Evolutionary conservation across 1,140 invertebrate genomes (phyloP), one percentile per base, ranked within the genome.

Genomic region (Whitmania pigra): DNA sequence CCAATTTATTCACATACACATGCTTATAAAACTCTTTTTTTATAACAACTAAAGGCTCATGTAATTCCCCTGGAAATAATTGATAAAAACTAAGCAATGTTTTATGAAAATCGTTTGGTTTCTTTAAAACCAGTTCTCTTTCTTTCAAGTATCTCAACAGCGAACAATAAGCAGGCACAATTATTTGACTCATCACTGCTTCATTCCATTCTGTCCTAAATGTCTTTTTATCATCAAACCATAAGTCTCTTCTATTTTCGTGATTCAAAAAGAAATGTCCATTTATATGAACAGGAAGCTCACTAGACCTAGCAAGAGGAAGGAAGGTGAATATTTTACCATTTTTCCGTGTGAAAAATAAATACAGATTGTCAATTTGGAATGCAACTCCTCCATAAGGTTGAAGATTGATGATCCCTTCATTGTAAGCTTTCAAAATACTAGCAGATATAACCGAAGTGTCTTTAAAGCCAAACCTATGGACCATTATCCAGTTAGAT

Each of bases 211-310:
- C 67, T 53, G 74, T 75, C 55, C 72, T 76, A 17, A 53, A 43
- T n/a, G 69, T 67, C 4, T 55, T 54, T 20, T 74, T 70, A 25
- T 72, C 67, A 49, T 74, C 73, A 22, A 75, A 66, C 78, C 78
- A 81, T 13, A 81, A 55, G 67, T 74, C 75, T 60, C 78, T 73
- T 71, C 80, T 75, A 20, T 76, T 73, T 74, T 80, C 80, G 69
- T 78, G 76, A 70, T 78, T 78, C 22, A 81, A 69, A 40, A 77
- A 77, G 77, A 81, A 81, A 70, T 80, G 76, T 3, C 78, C 80
- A 77, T 81, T 79, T 15, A 81, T 75, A 68, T 81, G 77, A 25
- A 79, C 73, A 22, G 80, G 79, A 13, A 81, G 67, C 17, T 76
- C 75, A n/a, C 77, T 79, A 22, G 73, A 40, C 17, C 77, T 71